Percentiles rank a stretch among this genome's conserved stretches.
These are phyloP conservation scores for Tragelaphus buxtoni DNA, from an alignment of 2,113 vertebrate species.

Conservation along the genomic window DNA sequence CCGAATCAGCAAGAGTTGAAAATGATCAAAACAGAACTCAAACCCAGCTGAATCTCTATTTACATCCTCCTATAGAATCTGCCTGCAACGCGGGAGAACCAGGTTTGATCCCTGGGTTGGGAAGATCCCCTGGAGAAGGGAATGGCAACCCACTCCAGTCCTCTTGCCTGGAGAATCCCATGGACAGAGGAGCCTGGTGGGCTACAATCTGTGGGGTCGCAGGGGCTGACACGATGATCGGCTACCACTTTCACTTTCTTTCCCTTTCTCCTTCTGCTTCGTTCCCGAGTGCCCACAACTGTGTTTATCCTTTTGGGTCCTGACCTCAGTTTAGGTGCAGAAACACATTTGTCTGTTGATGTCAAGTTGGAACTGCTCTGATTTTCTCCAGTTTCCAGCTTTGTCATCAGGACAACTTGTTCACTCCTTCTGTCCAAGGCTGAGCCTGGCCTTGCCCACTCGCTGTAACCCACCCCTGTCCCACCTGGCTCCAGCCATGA, in stretches of 20 bases:
- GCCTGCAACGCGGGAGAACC: neutral
- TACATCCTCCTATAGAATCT: neutral
- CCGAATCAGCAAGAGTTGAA: neutral
- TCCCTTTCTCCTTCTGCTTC: neutral
- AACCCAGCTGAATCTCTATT: neutral
- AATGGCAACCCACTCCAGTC: neutral
- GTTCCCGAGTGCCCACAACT: neutral
- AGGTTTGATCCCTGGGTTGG: rapidly evolving
- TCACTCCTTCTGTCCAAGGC: neutral
- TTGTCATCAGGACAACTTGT: neutral
- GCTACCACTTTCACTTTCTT: neutral
- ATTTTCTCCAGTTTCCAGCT: neutral
- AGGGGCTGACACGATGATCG: neutral
- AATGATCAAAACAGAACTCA: neutral
- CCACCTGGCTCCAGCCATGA: neutral
- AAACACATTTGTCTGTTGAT: neutral
- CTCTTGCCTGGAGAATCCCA: neutral
- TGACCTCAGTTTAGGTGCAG: neutral
- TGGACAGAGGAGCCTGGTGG: neutral
- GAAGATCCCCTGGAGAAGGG: neutral
- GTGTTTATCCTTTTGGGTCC: neutral
- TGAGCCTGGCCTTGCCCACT: neutral
- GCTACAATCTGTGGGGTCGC: neutral
- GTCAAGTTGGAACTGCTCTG: neutral
- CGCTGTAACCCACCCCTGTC: neutral